Base-by-base conservation (phyloP, 2,888 invertebrate species). In the Pherbina coryleti region DNA sequence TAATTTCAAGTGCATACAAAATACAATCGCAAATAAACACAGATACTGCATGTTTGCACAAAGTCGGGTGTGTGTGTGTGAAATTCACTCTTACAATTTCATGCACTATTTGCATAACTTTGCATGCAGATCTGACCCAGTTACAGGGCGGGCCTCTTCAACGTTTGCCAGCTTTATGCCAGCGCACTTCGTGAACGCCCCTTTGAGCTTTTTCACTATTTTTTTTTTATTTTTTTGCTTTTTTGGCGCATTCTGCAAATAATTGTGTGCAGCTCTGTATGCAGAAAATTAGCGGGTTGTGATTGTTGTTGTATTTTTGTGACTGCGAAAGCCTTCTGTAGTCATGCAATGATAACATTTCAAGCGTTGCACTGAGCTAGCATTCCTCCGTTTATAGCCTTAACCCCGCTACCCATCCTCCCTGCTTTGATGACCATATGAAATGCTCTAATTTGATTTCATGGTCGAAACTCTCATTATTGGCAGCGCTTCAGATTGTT, bases 381-480 rank as follows among this genome's bases (percentile, higher is more conserved):
- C 19, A 57, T 2, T 19, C 8, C 55, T 19, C 25, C n/a, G 2
- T 2, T 4, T 19, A 9, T 55, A 55, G n/a, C 57, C 2, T 57
- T 19, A 19, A 57, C 9, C 19, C 19, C 3, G 1, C 57, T 25
- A 8, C 57, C 57, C n/a, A n/a, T 22, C 57, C 57, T 11, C 57
- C 7, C 66, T 19, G 57, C 19, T 28, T 28, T 22, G 3, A 9
- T 3, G 25, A 25, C 57, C 64, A 53, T 37, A 55, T 44, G 72
- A 73, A 79, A 77, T 67, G 79, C 64, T 76, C 79, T 78, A 79
- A 78, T 76, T 79, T 78, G n/a, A 55, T 71, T 74, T 79, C 78
- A 79, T 69, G 75, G 76, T 37, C 79, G 49, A 75, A 67, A 53
- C 67, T 51, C 77, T 62, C 71, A 79, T 77, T 76, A 79, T 77